Base-by-base conservation (phyloP, 2,113 vertebrate species). In the Sprattus sprattus region DNA sequence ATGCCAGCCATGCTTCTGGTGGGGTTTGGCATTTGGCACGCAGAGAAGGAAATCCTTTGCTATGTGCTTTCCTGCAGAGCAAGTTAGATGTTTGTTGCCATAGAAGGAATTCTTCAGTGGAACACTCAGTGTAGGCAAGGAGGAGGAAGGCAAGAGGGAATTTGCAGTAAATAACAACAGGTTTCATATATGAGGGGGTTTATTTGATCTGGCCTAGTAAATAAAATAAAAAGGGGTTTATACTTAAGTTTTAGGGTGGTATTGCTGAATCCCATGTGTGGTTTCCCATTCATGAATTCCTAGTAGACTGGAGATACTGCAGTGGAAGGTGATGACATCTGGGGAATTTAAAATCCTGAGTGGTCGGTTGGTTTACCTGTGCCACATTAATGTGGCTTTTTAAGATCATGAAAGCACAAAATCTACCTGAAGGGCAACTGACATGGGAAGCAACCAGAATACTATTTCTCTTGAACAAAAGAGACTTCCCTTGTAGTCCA, bases 271-370 rank as follows among this genome's bases (percentile, higher is more conserved):
- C 18, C 75, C 54, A 45, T 86, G 75, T 25, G 32, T 71, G 83
- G 81, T 86, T 87, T 81, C 71, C 83, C 83, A 83, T 89, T 86
- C 45, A 89, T 81, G 82, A 85, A 83, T 85, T 86, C 83, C 9
- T 10, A 82, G 39, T 28, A 60, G 49, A 54, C 44, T 60, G 9
- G 49, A 22, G 81, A 60, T 45, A 85, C 86, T 91, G 83, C 90
- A 86, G 83, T 83, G 52, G 83, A 86, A 86, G 83, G 88, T 81
- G 60, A 82, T 86, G 39, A 81, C 71, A 57, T 54, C n/a, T 85
- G 28, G 80, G 25, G 4, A 20, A 64, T 0, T 47, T 57, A 20
- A 64, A 45, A 64, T 18, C 39, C 28, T 82, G 83, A 10, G 71
- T 32, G 64, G 32, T 52, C 50, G 7, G 82, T 83, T 75, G 81